These are phyloP conservation scores for Puffinus mauretanicus DNA, from an alignment of 2,113 vertebrate genomes.

Conservation along the genomic window DNA sequence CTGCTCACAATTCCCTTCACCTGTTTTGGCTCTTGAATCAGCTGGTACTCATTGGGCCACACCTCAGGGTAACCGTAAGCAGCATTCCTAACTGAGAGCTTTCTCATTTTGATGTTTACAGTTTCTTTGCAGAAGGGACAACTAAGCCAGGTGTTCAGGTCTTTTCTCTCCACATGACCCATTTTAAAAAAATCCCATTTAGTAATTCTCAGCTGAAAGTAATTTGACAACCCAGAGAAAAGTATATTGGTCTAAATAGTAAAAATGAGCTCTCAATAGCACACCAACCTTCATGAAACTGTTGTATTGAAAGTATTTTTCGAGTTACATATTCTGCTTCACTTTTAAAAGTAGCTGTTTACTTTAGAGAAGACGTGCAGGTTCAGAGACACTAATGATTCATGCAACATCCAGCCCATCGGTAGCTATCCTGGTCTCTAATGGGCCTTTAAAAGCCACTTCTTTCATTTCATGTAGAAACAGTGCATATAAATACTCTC, in stretches of 20 bases:
- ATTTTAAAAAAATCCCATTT: not conserved
- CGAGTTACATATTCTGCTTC: not conserved
- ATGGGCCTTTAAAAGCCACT: not conserved
- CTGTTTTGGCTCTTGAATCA: too few species aligned
- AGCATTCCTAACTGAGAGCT: too few species aligned
- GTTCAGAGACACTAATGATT: not conserved
- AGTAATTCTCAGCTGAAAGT: not conserved
- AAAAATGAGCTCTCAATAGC: not conserved
- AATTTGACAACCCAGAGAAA: not conserved
- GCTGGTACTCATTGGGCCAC: too few species aligned
- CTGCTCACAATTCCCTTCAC: too few species aligned
- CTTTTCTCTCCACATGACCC: too few species aligned
- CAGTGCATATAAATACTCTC: not conserved
- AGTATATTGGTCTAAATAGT: not conserved
- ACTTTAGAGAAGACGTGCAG: not conserved
- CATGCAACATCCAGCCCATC: not conserved
- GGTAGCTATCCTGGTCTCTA: not conserved
- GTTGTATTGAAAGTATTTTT: not conserved
- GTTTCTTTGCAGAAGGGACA: too few species aligned
- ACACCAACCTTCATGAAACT: not conserved
- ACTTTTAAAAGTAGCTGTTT: not conserved
- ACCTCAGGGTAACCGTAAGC: too few species aligned
- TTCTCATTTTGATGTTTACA: too few species aligned
- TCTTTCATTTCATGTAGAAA: not conserved
- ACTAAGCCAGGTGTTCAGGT: too few species aligned